Evolutionary conservation across 2,888 invertebrate species (phyloP), one percentile per base, ranked within the genome.

Genomic region (Drosophila subsilvestris): DNA sequence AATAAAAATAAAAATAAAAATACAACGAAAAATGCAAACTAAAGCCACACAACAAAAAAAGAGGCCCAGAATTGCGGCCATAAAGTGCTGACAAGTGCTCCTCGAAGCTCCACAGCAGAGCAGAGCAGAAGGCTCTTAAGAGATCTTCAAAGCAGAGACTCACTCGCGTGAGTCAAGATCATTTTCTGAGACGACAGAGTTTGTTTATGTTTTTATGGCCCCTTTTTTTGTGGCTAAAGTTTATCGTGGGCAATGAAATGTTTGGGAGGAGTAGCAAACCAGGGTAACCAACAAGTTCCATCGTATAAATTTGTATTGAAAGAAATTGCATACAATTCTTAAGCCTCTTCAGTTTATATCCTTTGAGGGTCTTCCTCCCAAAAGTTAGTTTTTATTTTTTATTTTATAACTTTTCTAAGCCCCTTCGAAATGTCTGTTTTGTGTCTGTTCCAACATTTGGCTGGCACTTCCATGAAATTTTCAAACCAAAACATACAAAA

Each of bases 71-170:
- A 74, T 63, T 67, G 75, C 45, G 67, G 56, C 56, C 57, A 69
- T 78, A 75, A 86, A 86, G 71, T 84, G 85, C 78, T 80, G 86
- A 82, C 79, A 87, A 84, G 73, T 84, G 87, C 68, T 57, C 42
- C 54, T 43, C 47, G n/a, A n/a, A 49, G 62, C 48, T 61, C 45
- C 18, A 50, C 61, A 22, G 22, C 62, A 55, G 37, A 1, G 37
- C 12, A 44, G 48, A 45, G 48, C 51, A 48, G 29, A 44, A 3
- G 25, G n/a, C 58, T 29, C 20, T 55, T 12, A 14, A 37, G 37
- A 37, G 37, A 37, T 37, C 32, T 14, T 2, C 5, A 68, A 62
- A 68, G 42, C 42, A 53, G 55, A 49, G 69, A 22, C 45, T 65
- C 47, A 12, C 37, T 37, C 37, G 67, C 75, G 60, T 73, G 75